Conservation (phyloP, 2,888 invertebrate species). For the Perithous albicinctus region DNA sequence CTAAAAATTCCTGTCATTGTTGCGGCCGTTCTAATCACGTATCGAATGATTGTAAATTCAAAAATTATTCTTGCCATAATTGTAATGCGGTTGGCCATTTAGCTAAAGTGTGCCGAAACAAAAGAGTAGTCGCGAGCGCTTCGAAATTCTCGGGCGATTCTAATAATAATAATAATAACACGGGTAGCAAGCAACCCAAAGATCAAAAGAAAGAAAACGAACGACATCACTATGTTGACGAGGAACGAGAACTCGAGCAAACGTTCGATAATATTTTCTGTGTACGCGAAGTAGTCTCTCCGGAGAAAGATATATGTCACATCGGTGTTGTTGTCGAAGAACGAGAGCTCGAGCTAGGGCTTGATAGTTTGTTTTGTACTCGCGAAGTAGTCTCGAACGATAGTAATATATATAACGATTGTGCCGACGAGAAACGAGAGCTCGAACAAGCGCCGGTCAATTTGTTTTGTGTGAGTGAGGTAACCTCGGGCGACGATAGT, state of each 20-base stretch:
- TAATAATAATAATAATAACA: neutral
- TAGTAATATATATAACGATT: too few relatives aligned
- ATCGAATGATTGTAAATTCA: conserved; percentile 11
- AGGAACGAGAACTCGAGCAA: conserved; percentile 16
- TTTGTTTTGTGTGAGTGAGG: too few relatives aligned
- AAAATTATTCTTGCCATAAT: conserved; percentile 15
- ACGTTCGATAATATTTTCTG: conserved; percentile 23
- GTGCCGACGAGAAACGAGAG: too few relatives aligned
- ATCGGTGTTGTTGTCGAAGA: too few relatives aligned
- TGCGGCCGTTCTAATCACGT: conserved; percentile 44
- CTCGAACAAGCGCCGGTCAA: too few relatives aligned
- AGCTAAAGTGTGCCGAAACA: conserved; percentile 22
- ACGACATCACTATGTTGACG: conserved; percentile 31
- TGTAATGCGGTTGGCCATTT: conserved; percentile 41
- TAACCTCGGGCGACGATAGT: too few relatives aligned
- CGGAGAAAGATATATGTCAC: too few relatives aligned
- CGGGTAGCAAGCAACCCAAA: neutral
- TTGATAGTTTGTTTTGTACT: too few relatives aligned
- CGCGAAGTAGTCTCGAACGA: too few relatives aligned
- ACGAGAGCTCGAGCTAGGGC: too few relatives aligned
- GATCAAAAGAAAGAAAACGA: conserved; percentile 9
- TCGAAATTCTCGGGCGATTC: neutral
- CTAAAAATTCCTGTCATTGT: conserved; percentile 27
- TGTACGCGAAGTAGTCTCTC: conserved; percentile 1
- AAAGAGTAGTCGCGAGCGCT: neutral